Conservation (phyloP, 2,888 invertebrate species). For the Charanyca ferruginea region DNA sequence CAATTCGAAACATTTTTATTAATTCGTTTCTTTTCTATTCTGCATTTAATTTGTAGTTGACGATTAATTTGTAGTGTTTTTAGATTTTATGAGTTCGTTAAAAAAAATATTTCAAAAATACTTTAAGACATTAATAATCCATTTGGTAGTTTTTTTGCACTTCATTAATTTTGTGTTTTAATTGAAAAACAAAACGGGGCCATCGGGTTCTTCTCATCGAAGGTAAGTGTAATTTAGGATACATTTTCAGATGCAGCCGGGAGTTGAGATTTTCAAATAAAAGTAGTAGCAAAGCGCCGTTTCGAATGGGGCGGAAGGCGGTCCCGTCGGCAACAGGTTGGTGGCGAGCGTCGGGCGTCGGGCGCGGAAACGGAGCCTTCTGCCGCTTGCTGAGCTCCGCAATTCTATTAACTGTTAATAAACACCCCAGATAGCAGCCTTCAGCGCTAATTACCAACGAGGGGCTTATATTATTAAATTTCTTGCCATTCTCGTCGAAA, state of each 20-base stretch:
- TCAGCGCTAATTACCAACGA: constrained; percentile 80
- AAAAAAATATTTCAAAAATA: constrained; percentile 41
- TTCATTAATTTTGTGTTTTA: constrained; percentile 81
- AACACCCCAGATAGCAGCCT: constrained; percentile 80
- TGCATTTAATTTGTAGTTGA: constrained; percentile 70
- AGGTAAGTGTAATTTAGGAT: constrained; percentile 55
- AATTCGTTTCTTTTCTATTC: constrained; percentile 80
- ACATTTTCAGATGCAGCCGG: constrained; percentile 55
- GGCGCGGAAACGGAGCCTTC: constrained; percentile 68
- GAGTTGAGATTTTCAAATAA: constrained; percentile 44
- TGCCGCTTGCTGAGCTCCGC: constrained; percentile 78
- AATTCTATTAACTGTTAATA: constrained; percentile 86
- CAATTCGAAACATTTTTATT: constrained; percentile 71
- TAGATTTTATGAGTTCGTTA: constrained; percentile 73
- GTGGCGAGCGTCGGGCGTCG: constrained; percentile 71
- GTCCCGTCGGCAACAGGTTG: constrained; percentile 90
- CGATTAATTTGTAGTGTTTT: constrained; percentile 80
- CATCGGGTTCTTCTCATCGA: constrained; percentile 32
- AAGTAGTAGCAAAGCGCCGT: constrained; percentile 57
- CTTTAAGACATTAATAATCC: constrained; percentile 52
- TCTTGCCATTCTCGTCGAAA: constrained; percentile 72
- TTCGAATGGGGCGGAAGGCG: constrained; percentile 90
- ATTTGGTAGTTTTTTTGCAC: constrained; percentile 76
- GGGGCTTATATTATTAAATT: constrained; percentile 82
- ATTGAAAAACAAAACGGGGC: constrained; percentile 52